A percentile compares a stretch with the other conserved stretches of the same genome.
These are phyloP conservation scores for Pyrgus malvae DNA, from an alignment of 2,888 invertebrate species.

Conservation along the genomic window DNA sequence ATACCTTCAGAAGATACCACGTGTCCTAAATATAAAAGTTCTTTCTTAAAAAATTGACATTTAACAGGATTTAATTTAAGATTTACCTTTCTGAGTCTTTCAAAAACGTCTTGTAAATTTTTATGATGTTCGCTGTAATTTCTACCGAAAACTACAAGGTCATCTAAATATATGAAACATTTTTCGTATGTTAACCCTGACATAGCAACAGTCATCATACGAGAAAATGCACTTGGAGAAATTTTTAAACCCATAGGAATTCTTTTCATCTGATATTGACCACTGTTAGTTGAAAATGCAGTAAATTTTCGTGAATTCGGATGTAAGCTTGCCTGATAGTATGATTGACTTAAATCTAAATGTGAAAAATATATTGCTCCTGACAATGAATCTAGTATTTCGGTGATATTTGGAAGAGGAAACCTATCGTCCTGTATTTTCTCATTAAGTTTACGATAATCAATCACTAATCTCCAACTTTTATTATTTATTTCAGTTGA, in stretches of 20 bases:
- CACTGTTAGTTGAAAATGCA: conserved; percentile 4
- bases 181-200: neutral
- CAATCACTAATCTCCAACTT: no score
- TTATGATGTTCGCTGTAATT: conserved; percentile 20
- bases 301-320: conserved; percentile 10
- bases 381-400: no score
- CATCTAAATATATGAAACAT: neutral
- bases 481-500: no score
- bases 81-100: conserved; percentile 27
- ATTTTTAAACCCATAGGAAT: conserved; percentile 22
- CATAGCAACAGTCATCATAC: neutral
- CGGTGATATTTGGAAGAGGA: no score
- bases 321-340: no score
- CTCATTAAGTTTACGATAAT: no score
- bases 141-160: neutral
- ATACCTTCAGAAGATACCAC: conserved; percentile 24
- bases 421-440: no score
- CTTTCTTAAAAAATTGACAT: conserved; percentile 29
- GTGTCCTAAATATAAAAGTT: conserved; percentile 29
- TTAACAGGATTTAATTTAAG: conserved; percentile 25
- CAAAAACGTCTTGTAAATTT: conserved; percentile 24
- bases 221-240: conserved; percentile 16
- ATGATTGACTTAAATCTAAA: conserved; percentile 6
- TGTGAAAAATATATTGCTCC: no score
- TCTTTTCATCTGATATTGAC: conserved; percentile 20